Conservation (phyloP, 1,140 invertebrate genomes). For the Papilio aristodemus region DNA sequence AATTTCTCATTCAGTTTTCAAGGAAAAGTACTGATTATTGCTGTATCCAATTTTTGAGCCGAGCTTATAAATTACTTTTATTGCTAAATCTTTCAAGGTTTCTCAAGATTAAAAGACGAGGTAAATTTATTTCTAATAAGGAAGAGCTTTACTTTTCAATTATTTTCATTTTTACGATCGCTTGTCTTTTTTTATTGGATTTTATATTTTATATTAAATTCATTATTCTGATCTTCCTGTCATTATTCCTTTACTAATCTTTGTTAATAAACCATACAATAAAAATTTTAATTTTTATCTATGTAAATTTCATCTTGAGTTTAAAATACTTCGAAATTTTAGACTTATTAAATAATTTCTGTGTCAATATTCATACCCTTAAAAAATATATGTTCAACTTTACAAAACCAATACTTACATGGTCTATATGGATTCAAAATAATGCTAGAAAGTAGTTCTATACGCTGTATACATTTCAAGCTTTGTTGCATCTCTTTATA, state of each 20-base stretch:
- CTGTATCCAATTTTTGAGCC: slow-evolving; percentile 2
- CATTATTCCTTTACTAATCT: not conserved
- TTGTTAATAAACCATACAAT: not conserved
- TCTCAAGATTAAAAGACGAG: slow-evolving; percentile 11
- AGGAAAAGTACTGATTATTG: slow-evolving; percentile 17
- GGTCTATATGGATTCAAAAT: too few species aligned
- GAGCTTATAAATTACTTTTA: slow-evolving; percentile 18
- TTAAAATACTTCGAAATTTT: too few species aligned
- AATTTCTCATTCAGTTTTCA: slow-evolving; percentile 8
- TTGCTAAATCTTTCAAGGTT: slow-evolving; percentile 6
- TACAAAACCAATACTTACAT: too few species aligned
- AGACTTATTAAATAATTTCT: too few species aligned
- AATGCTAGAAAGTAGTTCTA: too few species aligned
- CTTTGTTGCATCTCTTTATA: not conserved
- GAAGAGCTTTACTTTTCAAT: not conserved
- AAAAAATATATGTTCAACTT: too few species aligned
- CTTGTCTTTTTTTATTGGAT: not conserved
- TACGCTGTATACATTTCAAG: not conserved
- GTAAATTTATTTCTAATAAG: not conserved
- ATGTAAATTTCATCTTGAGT: too few species aligned
- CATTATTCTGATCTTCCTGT: not conserved
- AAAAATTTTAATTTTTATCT: too few species aligned
- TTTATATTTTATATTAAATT: not conserved
- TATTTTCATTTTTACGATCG: not conserved
- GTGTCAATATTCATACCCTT: too few species aligned